Conservation (phyloP, 2,888 invertebrate genomes). For the Belgica antarctica region DNA sequence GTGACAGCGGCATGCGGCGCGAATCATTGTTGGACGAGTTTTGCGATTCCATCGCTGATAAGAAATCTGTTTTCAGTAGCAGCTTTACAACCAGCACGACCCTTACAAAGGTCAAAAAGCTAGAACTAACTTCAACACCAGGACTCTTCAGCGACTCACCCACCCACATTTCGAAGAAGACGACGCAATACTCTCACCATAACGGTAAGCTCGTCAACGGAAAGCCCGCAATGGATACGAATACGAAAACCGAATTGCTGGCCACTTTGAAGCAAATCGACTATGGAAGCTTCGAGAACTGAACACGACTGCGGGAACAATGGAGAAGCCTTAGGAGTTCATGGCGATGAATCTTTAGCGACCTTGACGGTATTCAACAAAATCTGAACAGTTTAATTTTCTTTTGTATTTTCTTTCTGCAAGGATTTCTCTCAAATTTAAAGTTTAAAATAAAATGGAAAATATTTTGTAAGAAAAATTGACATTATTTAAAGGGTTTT, state of each 20-base stretch:
- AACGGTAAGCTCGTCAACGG: constrained; percentile 18
- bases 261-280: constrained; percentile 66
- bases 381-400: background rate
- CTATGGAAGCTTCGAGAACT: constrained; percentile 50
- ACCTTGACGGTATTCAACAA: background rate
- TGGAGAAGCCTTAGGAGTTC: too few species aligned
- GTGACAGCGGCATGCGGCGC: constrained; percentile 52
- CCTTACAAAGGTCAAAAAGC: background rate
- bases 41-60: constrained; percentile 38
- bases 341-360: background rate
- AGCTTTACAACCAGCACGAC: background rate
- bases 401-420: background rate
- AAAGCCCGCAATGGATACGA: constrained; percentile 47
- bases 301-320: too few species aligned
- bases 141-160: constrained; percentile 45
- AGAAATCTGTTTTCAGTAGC: constrained; percentile 3
- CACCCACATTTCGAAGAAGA: constrained; percentile 44
- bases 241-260: constrained; percentile 61
- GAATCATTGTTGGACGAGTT: constrained; percentile 51
- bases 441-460: background rate
- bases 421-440: constrained; percentile 6
- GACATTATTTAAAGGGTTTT: too few species aligned
- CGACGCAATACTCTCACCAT: constrained; percentile 43
- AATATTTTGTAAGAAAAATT: background rate
- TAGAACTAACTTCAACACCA: constrained; percentile 9